Evolutionary conservation across 1,140 invertebrate species (phyloP).

Genomic region (Cecropterus lyciades): DNA sequence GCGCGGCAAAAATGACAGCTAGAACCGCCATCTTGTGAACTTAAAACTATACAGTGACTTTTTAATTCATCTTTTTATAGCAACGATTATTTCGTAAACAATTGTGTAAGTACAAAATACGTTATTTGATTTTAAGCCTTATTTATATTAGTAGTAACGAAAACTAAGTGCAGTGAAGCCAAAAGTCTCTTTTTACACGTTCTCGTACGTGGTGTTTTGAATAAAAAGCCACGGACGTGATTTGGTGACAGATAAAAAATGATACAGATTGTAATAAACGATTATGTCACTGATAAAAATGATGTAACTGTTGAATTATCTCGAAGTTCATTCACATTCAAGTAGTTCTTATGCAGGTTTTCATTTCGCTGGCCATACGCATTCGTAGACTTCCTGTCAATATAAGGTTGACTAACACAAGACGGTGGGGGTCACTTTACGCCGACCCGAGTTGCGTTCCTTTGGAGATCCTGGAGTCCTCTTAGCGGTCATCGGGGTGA

Average conservation of each 20-base stretch:
- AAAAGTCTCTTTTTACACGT: conserved; percentile 17
- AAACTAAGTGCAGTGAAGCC: conserved; percentile 16
- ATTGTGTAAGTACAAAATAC: not conserved
- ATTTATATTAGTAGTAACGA: not conserved
- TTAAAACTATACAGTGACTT: conserved; percentile 28
- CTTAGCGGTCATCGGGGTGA: too few species aligned
- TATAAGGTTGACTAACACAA: too few species aligned
- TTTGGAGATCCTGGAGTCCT: too few species aligned
- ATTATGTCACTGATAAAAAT: conserved; percentile 8
- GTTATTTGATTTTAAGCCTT: conserved; percentile 24
- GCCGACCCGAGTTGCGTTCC: too few species aligned
- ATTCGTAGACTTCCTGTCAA: too few species aligned
- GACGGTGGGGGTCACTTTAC: too few species aligned
- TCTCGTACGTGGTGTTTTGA: conserved; percentile 22
- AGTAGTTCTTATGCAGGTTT: too few species aligned
- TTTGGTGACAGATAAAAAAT: conserved; percentile 15
- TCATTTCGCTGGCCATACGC: too few species aligned
- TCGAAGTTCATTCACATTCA: too few species aligned
- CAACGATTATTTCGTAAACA: conserved; percentile 26
- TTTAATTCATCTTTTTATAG: conserved; percentile 37
- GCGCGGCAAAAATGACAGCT: conserved; percentile 44
- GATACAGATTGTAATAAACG: not conserved
- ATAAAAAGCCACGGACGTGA: conserved; percentile 6
- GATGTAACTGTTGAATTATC: too few species aligned
- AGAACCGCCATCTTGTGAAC: conserved; percentile 33